phyloP scores from a whole-genome alignment of 2,888 invertebrate species.

The Seira musarum region DNA sequence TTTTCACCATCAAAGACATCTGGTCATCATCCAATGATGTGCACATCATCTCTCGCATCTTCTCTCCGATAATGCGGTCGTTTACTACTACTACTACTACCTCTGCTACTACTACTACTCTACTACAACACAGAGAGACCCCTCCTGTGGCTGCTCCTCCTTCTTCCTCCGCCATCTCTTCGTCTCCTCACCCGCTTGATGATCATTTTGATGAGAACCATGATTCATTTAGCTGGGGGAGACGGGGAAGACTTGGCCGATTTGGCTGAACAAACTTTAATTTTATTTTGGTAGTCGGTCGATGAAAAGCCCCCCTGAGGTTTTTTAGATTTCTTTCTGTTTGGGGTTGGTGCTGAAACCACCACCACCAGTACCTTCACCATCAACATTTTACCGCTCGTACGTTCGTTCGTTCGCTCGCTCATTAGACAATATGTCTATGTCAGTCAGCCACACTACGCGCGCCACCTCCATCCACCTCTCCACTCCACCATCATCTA shows the following conservation, averaged over 20 bases:
- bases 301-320: background rate
- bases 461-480: conserved; percentile 10
- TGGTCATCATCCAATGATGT: conserved; percentile 50
- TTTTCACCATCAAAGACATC: conserved; percentile 49
- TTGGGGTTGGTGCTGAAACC: conserved; percentile 10
- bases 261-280: conserved; percentile 6
- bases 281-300: conserved; percentile 1
- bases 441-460: background rate
- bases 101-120: conserved; percentile 26
- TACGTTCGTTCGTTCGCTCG: background rate
- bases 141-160: conserved; percentile 49
- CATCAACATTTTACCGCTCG: background rate
- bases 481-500: conserved; percentile 4
- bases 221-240: conserved; percentile 22
- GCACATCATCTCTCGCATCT: conserved; percentile 55
- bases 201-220: conserved; percentile 18
- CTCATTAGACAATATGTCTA: background rate
- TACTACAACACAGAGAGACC: conserved; percentile 41
- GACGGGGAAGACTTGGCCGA: conserved; percentile 41
- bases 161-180: conserved; percentile 51
- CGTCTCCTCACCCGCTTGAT: conserved; percentile 42
- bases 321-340: background rate
- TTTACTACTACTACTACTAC: conserved; percentile 41
- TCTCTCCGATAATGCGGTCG: conserved; percentile 49
- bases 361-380: background rate